Base-by-base conservation (phyloP, 2,888 invertebrate species). In the Amphipyra berbera region DNA sequence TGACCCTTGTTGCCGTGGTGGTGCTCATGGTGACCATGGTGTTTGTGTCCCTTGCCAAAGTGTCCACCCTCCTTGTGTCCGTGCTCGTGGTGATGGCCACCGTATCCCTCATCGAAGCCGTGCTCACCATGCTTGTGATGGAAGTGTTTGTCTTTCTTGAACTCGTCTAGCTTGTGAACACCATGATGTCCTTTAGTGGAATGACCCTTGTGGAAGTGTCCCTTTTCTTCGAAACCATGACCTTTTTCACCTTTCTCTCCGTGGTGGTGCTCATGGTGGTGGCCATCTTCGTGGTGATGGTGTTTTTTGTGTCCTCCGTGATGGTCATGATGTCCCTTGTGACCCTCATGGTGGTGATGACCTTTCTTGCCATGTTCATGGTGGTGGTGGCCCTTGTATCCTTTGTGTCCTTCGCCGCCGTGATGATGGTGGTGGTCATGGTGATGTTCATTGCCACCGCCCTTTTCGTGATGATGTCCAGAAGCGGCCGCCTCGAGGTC, bases 181-280 rank as follows among this genome's bases (percentile, higher is more conserved):
- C 97, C 97, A 85, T 98, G 98, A 80, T 97, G 97, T 52, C 98
- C 97, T 87, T 98, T 97, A 63, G 97, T 98, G 79, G 96, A 97
- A 91, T 98, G 97, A 0, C 98, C 98, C 82, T 98, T 98, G 74
- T 97, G 97, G 90, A 96, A 97, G 74, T 96, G 96, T 37, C 97
- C 97, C 52, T 94, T 93, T 73, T 94, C 95, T 84, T 95, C 95
- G 60, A 92, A 93, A 7, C 90, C 90, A 71, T 92, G 91, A 0
- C 96, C 96, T 71, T 96, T 96, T 76, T 96, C 96, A 5, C 96
- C 96, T 70, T 96, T 96, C 61, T 96, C 96, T 2, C 96, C 96
- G 73, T 96, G 96, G 76, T 96, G 96, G 65, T 96, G 95, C 66
- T 96, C 95, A 45, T 95, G 92, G 81, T 96, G 95, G 86, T 96